Evolutionary conservation across 2,797 vertebrate genomes (phyloP), one percentile per base, ranked within the genome.

Genomic region (Hydrocynus forskahlii): DNA sequence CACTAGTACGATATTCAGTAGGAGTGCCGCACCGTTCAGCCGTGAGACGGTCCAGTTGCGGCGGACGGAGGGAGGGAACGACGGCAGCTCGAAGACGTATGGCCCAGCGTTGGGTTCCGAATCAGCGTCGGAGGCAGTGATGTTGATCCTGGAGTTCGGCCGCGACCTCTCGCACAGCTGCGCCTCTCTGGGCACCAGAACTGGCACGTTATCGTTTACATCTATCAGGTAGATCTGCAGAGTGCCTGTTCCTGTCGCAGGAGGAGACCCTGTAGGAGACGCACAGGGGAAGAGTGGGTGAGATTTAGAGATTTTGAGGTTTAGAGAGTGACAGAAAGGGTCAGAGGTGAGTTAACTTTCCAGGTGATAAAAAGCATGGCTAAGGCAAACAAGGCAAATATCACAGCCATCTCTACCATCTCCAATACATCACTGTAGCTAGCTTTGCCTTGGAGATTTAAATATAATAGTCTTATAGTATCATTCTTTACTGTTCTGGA

Each of bases 151-250:
- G 88, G 95, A 94, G 68, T 91, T 95, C 48, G 95, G 94, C 76
- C 94, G 92, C 0, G 96, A 94, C 70, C 93, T 95, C 89, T 98
- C 97, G 0, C 98, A 99, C 89, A 98, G 94, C 91, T 99, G 97
- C 0, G 96, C 96, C 89, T 99, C 98, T 85, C 93, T 94, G 48
- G 97, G 97, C 75, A 96, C 92, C 75, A 99, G 95, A 87, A 97
- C 96, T 0, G 98, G 98, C 0, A 97, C 94, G 0, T 99, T 99
- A 92, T 99, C 98, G 0, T 99, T 99, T 86, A 98, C 96, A 85
- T 99, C 98, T 9, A 97, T 99, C 80, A 99, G 95, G 86, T 97
- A 96, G 88, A 99, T 97, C 93, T 97, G 97, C 81, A 99, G 94
- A 0, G 98, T 99, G 57, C 98, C 98, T 0, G 98, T 99, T 87